Evolutionary conservation across 2,888 invertebrate genomes (phyloP).

Genomic region (Crematogaster levior): DNA sequence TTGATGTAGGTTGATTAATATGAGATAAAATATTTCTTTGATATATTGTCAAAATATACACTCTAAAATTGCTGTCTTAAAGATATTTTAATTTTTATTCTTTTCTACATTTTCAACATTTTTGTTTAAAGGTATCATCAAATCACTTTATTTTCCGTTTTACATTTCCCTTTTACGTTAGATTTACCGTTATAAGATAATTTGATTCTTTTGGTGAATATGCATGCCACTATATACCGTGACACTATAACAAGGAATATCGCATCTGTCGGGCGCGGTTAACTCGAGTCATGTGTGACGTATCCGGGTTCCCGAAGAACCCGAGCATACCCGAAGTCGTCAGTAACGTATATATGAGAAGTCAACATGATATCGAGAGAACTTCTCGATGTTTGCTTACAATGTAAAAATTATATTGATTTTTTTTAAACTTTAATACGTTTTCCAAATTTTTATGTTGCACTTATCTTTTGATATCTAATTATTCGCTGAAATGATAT

Average conservation of each 20-base stretch:
- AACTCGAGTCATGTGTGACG: slow-evolving; percentile 57
- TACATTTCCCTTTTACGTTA: not conserved
- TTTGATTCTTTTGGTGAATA: not conserved
- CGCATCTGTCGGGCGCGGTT: slow-evolving; percentile 66
- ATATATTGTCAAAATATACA: not conserved
- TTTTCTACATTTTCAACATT: not conserved
- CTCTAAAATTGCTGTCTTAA: not conserved
- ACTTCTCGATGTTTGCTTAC: not conserved
- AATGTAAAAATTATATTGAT: not conserved
- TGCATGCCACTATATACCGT: not conserved
- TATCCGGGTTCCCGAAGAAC: slow-evolving; percentile 51
- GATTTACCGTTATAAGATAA: slow-evolving; percentile 4
- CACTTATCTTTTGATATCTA: not conserved
- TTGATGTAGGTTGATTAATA: not conserved
- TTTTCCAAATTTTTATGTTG: not conserved
- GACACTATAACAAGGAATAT: slow-evolving; percentile 4
- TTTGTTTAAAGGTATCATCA: not conserved
- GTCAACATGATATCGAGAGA: not conserved
- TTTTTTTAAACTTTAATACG: not conserved
- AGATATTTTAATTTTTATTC: not conserved
- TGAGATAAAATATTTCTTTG: not conserved
- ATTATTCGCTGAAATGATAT: not conserved
- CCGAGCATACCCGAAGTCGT: slow-evolving; percentile 51
- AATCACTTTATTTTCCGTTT: not conserved
- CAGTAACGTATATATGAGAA: slow-evolving; percentile 56